Evolutionary conservation across 2,888 invertebrate genomes (phyloP), one percentile per base, ranked within the genome.

Genomic region (Iphiclides podalirius): DNA sequence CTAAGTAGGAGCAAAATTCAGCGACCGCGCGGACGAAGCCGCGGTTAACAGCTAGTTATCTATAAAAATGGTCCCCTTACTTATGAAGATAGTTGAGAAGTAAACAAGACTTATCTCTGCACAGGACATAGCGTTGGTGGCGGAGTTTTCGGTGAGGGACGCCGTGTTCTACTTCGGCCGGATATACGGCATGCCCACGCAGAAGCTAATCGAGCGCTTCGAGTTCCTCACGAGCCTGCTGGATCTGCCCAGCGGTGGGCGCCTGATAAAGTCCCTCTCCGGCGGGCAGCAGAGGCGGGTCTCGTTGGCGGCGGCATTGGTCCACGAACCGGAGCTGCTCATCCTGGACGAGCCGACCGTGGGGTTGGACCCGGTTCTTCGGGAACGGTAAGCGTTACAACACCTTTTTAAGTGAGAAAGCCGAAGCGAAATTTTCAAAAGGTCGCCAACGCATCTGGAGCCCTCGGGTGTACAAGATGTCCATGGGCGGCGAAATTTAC

Each of bases 261-360:
- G 72, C 71, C 69, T 85, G 8, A 77, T 97, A 48, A 93, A 93
- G 67, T 86, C 93, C 52, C 90, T 94, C 66, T 96, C 96, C 60
- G 98, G 98, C 4, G 98, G 98, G 0, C 97, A 98, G 75, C 96
- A 96, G 79, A 87, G 98, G 52, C 88, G 98, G 43, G 94, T 97
- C 0, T 97, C 97, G 0, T 92, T 98, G 58, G 96, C 97, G 0
- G 95, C 95, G 3, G 96, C 97, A 0, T 82, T 98, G 68, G 91
- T 98, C 0, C 97, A 97, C 68, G 94, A 94, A 60, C 97, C 98
- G 0, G 95, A 96, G 72, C 79, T 98, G 20, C 85, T 98, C 17
- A 96, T 98, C 52, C 79, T 98, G 63, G 98, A 98, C 68, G 98
- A 98, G 71, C 97, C 97, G 0, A 98, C 97, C 0, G 97, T 97